A percentile compares a stretch with the other conserved stretches of the same genome.
phyloP scores from a whole-genome alignment of 2,888 invertebrate genomes.

The Schizaphis graminum region DNA sequence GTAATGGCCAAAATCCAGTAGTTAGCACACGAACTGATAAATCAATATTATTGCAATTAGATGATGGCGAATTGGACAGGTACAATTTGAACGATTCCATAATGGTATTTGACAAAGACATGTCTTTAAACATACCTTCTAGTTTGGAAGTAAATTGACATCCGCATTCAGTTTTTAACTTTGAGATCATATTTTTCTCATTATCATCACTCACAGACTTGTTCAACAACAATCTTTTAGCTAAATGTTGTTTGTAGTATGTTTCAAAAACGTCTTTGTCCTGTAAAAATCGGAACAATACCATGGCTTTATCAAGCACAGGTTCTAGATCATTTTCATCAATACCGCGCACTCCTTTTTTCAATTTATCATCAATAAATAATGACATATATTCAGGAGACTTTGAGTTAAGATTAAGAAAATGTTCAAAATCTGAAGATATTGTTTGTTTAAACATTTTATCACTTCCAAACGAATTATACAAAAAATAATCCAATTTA shows the following conservation, averaged over 20 bases:
- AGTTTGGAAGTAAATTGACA: constrained; percentile 99
- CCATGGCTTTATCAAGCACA: constrained; percentile 99
- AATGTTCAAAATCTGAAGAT: constrained; percentile 97
- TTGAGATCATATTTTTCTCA: constrained; percentile 99
- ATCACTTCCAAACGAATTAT: constrained; percentile 96
- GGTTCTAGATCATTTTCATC: constrained; percentile 98
- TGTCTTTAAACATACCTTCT: constrained; percentile 99
- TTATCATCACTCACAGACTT: constrained; percentile 99
- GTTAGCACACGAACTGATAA: constrained; percentile 97
- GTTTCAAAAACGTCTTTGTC: constrained; percentile 99
- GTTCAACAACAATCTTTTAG: constrained; percentile 95
- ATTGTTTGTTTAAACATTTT: constrained; percentile 99
- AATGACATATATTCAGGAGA: constrained; percentile 98
- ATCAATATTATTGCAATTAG: constrained; percentile 82
- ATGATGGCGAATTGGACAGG: constrained; percentile 71
- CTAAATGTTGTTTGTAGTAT: constrained; percentile 99
- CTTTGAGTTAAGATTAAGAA: constrained; percentile 96
- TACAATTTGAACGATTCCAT: constrained; percentile 98
- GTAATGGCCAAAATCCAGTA: constrained; percentile 99
- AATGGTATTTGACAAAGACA: constrained; percentile 99
- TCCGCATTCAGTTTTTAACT: constrained; percentile 99
- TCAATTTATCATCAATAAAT: constrained; percentile 98
- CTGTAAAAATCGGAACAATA: constrained; percentile 97
- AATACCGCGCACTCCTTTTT: constrained; percentile 99
- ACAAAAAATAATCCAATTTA: constrained; percentile 96